These are phyloP conservation scores for Dolichopus griseipennis DNA, from an alignment of 2,888 invertebrate genomes.

Conservation along the genomic window DNA sequence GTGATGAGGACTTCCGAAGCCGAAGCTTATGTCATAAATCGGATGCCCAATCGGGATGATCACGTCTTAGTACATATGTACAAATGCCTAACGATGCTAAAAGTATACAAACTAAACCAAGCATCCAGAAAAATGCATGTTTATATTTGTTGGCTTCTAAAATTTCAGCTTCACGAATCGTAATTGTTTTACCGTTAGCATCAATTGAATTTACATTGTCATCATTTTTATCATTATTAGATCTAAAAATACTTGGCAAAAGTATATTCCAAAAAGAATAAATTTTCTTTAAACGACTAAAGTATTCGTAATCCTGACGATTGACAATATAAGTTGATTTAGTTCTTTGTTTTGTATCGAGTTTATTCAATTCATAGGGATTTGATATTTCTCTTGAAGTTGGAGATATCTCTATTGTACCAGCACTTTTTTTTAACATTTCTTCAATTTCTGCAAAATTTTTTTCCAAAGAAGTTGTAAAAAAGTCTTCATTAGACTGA, in stretches of 20 bases:
- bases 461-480: slow-evolving; percentile 24
- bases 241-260: slow-evolving; percentile 28
- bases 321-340: slow-evolving; percentile 24
- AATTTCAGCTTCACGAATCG: slow-evolving; percentile 23
- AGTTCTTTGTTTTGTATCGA: slow-evolving; percentile 15
- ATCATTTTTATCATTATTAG: slow-evolving; percentile 7
- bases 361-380: slow-evolving; percentile 18
- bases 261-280: slow-evolving; percentile 40
- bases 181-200: slow-evolving; percentile 16
- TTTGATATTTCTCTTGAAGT: slow-evolving; percentile 16
- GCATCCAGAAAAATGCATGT: slow-evolving; percentile 42
- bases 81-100: slow-evolving; percentile 37
- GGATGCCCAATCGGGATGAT: slow-evolving; percentile 27
- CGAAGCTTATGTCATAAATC: slow-evolving; percentile 40
- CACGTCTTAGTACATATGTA: slow-evolving; percentile 37
- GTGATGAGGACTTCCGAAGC: slow-evolving; percentile 36
- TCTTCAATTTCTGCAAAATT: slow-evolving; percentile 34
- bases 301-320: slow-evolving; percentile 32
- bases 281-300: slow-evolving; percentile 35
- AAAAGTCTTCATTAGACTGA: slow-evolving; percentile 15
- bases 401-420: neutral
- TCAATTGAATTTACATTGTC: slow-evolving; percentile 22
- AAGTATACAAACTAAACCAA: slow-evolving; percentile 35
- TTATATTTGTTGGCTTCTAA: slow-evolving; percentile 39
- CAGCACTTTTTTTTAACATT: slow-evolving; percentile 26